phyloP scores from a whole-genome alignment of 2,888 invertebrate species.

The Trichogramma evanescens region DNA sequence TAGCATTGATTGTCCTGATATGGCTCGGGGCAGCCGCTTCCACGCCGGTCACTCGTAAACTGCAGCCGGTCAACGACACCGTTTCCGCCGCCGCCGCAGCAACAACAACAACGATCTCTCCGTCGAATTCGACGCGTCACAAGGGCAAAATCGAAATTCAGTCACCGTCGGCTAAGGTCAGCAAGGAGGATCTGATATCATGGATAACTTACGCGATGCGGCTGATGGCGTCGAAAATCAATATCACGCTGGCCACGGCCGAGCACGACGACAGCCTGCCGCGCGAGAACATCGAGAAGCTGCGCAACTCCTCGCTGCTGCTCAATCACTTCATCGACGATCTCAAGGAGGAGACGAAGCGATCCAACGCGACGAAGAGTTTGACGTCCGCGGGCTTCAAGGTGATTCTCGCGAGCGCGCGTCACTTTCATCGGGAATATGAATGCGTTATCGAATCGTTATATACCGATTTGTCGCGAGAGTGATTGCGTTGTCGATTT shows the following conservation, averaged over 20 bases:
- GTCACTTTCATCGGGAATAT: not conserved
- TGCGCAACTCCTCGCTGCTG: slow-evolving; percentile 10
- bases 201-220: slow-evolving; percentile 41
- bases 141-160: slow-evolving; percentile 31
- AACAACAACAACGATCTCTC: too few species aligned
- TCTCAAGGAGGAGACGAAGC: not conserved
- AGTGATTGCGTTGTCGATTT: too few species aligned
- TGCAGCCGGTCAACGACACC: not conserved
- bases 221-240: slow-evolving; percentile 40
- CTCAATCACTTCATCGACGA: slow-evolving; percentile 11
- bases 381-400: not conserved
- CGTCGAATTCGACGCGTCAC: not conserved
- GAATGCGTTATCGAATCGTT: not conserved
- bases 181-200: slow-evolving; percentile 36
- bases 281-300: slow-evolving; percentile 13
- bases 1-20: not conserved
- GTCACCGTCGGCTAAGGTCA: slow-evolving; percentile 33
- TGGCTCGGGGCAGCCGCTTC: slow-evolving; percentile 6
- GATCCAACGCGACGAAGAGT: not conserved
- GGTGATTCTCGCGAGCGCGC: not conserved
- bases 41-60: slow-evolving; percentile 4
- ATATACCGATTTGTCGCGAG: too few species aligned
- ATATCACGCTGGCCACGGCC: slow-evolving; percentile 33
- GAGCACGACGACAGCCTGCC: slow-evolving; percentile 1
- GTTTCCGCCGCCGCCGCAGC: not conserved